Percentiles rank a stretch among this genome's conserved stretches.
phyloP scores from a whole-genome alignment of 2,888 invertebrate species.

The Brachyptera risi region DNA sequence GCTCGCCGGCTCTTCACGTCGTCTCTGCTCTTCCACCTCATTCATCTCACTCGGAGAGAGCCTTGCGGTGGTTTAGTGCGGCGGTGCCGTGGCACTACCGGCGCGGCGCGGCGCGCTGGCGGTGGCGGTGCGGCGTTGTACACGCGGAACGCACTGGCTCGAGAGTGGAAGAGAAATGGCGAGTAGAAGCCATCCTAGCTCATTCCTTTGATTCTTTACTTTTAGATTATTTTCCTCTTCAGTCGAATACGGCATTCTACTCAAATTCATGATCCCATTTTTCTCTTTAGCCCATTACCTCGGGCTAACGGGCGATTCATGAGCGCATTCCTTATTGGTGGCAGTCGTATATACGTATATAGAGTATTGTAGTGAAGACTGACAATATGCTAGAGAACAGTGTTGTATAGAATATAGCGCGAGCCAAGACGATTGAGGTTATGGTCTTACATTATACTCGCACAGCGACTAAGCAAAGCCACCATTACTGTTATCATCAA shows the following conservation, averaged over 20 bases:
- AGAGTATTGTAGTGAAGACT: slow-evolving; percentile 19
- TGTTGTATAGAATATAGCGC: too few relatives aligned
- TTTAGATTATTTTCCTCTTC: slow-evolving; percentile 13
- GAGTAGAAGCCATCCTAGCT: too few relatives aligned
- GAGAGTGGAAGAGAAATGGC: too few relatives aligned
- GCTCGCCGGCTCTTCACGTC: slow-evolving; percentile 9
- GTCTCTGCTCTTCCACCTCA: slow-evolving; percentile 4
- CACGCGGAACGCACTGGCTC: background rate
- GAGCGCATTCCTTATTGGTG: slow-evolving; percentile 23
- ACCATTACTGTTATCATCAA: background rate
- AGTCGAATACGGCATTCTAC: slow-evolving; percentile 22
- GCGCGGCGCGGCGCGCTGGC: background rate
- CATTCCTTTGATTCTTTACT: slow-evolving; percentile 7
- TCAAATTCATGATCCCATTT: slow-evolving; percentile 29
- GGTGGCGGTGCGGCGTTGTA: background rate
- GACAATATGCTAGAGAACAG: too few relatives aligned
- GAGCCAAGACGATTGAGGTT: too few relatives aligned
- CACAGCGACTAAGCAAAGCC: background rate
- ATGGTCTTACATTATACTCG: slow-evolving; percentile 10
- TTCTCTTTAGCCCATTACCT: slow-evolving; percentile 29
- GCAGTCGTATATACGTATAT: slow-evolving; percentile 9
- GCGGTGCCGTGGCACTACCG: background rate
- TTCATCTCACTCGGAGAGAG: slow-evolving; percentile 4
- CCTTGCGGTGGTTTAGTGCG: too few relatives aligned
- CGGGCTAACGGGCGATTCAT: slow-evolving; percentile 27